phyloP scores from a whole-genome alignment of 1,140 invertebrate species.

The Galleria mellonella region DNA sequence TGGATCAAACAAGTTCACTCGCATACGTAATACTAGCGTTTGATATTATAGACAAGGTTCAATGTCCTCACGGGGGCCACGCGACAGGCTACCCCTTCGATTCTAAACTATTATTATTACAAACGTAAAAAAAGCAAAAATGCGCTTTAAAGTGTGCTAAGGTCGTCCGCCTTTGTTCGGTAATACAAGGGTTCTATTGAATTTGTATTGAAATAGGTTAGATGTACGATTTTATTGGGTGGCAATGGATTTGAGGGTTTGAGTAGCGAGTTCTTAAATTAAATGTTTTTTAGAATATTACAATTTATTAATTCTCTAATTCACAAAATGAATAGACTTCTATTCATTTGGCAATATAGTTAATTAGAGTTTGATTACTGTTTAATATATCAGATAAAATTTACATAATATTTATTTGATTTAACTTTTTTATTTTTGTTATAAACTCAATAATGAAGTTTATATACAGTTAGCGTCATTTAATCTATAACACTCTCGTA shows the following conservation, averaged over 20 bases:
- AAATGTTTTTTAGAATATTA: no score
- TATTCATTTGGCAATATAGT: no score
- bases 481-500: no score
- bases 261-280: no score
- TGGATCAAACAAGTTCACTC: not conserved
- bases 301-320: no score
- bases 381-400: no score
- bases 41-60: conserved; percentile 16
- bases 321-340: no score
- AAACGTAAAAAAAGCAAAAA: conserved; percentile 23
- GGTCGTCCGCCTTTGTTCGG: conserved; percentile 35
- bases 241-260: conserved; percentile 5
- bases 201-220: conserved; percentile 13
- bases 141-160: conserved; percentile 48
- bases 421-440: no score
- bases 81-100: conserved; percentile 30
- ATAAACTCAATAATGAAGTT: no score
- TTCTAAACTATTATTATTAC: conserved; percentile 25
- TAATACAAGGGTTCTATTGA: conserved; percentile 21
- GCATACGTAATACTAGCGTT: not conserved
- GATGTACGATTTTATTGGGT: conserved; percentile 23
- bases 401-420: no score
- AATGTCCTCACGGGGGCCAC: conserved; percentile 38
- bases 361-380: no score
- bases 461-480: no score